Base-by-base conservation (phyloP, 2,113 vertebrate genomes). In the Thamnophis sirtalis region DNA sequence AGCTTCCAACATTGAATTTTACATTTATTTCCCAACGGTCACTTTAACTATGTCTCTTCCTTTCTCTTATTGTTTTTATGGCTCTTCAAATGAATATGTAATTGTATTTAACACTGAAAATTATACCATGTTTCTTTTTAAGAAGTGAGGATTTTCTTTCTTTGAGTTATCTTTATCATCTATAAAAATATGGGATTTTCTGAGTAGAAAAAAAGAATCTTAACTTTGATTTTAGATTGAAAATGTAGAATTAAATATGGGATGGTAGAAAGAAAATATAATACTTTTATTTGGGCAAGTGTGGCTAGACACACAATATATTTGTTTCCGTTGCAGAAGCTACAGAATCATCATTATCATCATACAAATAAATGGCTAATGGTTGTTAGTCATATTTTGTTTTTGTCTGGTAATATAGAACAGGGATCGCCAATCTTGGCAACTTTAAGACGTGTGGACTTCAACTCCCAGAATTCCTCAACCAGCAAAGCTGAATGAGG, bases 41-140 rank as follows among this genome's bases (percentile, higher is more conserved):
- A 92, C 22, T 89, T 85, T 0, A 0, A 63, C 55, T 28, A 84
- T 92, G 91, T 89, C 91, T 94, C 86, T 94, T 93, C 84, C 58
- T 96, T 85, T 95, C 93, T 95, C 91, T 91, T 96, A 90, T 89
- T 95, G 89, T 89, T 84, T 95, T 96, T 96, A 96, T 95, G 94
- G 95, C 91, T 87, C 95, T 95, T 88, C 0, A 92, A 95, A 92
- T 93, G 93, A 93, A 91, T 95, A 88, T 90, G n/a, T 80, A 68
- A 51, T 96, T 96, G 95, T 95, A 95, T 0, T 0, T 91, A 93
- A 89, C 0, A 0, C 96, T 95, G 96, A 95, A 95, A 95, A 96
- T 96, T 95, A 95, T 94, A 93, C 91, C 53, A 90, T 94, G 93
- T 95, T 95, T 92, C 93, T 86, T 93, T 95, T 91, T 93, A 93